Evolutionary conservation across 53 echinoderm and acorn worm species (phyloP), one percentile per base, ranked within the genome.

Genomic region (Astropecten irregularis): DNA sequence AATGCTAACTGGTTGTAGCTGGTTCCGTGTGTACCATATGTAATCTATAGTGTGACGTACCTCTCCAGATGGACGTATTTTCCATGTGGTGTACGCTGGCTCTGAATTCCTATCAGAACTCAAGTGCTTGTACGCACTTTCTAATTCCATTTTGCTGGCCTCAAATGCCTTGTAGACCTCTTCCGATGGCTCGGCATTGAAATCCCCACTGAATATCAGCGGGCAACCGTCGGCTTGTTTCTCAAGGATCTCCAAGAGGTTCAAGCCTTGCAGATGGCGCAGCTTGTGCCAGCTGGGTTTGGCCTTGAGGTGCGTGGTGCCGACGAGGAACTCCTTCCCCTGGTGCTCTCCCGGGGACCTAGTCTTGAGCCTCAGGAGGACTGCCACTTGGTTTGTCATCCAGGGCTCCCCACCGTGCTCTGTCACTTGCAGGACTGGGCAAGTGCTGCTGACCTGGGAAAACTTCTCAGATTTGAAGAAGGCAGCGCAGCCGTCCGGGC

Each of bases 1-100:
- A 14, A 88, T 44, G 2, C 74, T 62, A 0, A 92, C 72, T 2
- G 94, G 88, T 13, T 42, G 62, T 23, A 99, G 38, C 23, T 81
- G 66, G 30, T 73, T 37, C 30, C 73, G 68, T 10, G 94, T 83
- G 79, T 83, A 94, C 99, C 99, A 99, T 72, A 99, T 77, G 72
- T 99, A 99, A 62, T 99, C 99, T 23, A 99, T 99, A 1, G 99
- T 99, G 77, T 99, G 99, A 40, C 93, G 92, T 57, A 86, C 81
- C 28, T 99, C 99, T 28, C 94, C 88, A 0, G 81, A 47, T 7
- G 90, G 90, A 22, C 99, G 94, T 23, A 99, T 92, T 57, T 99
- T 99, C 99, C 99, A 99, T 0, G 99, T 99, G 1, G 99, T 99
- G 57, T 90, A 99, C 5, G 83, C 60, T 15, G 99, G 94, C 62